Conservation (phyloP, 2,797 vertebrate species). For the Sciurus carolinensis region DNA sequence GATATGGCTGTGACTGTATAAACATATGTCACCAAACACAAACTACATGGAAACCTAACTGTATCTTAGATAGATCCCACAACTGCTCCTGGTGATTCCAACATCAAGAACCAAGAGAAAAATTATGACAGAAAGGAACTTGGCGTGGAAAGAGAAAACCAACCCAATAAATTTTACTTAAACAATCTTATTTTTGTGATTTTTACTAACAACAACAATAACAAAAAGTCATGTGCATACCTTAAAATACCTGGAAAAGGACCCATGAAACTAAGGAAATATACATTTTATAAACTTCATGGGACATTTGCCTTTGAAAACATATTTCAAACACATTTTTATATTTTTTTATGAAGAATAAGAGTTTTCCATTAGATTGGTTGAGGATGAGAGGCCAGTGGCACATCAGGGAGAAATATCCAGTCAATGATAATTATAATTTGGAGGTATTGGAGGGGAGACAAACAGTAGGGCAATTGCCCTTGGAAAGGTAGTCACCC, state of each 20-base stretch:
- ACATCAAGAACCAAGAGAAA: background rate
- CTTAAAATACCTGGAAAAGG: background rate
- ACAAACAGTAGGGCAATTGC: slow-evolving; percentile 45
- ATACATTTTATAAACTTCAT: background rate
- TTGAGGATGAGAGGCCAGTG: background rate
- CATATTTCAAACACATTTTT: background rate
- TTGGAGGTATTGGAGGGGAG: slow-evolving; percentile 27
- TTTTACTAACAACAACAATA: background rate
- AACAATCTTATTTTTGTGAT: background rate
- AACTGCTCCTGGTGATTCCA: background rate
- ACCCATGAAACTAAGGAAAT: background rate
- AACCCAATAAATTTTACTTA: background rate
- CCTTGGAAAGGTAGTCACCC: slow-evolving; percentile 38
- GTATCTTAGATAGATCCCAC: background rate
- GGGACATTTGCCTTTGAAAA: background rate
- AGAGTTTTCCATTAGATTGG: background rate
- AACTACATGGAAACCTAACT: background rate
- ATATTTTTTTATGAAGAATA: background rate
- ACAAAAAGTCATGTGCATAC: background rate
- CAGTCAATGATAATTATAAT: background rate
- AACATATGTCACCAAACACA: background rate
- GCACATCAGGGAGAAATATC: slow-evolving; percentile 2
- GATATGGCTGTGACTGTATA: background rate
- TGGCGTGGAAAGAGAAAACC: background rate
- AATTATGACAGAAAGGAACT: background rate